A percentile compares a stretch with the other conserved stretches of the same genome.
These are phyloP conservation scores for Hyalella azteca DNA, from an alignment of 2,888 invertebrate genomes.

Conservation along the genomic window DNA sequence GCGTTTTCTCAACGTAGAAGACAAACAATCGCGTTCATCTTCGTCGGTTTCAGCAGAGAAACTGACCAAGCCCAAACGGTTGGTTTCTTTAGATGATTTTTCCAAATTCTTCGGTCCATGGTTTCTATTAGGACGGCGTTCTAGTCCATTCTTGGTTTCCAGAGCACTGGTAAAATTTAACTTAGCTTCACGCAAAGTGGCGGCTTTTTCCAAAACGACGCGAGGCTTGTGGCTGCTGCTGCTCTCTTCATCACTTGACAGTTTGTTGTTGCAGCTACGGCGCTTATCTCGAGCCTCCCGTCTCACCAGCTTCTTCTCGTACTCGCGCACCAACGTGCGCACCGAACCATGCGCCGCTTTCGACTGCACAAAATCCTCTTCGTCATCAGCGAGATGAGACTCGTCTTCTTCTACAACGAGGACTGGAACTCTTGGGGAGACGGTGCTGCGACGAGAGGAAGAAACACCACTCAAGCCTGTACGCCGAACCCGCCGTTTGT, in stretches of 20 bases:
- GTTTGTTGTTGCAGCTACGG: background rate
- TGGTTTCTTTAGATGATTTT: too few species aligned
- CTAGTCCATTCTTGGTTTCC: background rate
- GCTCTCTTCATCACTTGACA: background rate
- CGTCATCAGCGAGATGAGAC: constrained; percentile 35
- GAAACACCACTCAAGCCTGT: background rate
- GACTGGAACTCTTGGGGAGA: background rate
- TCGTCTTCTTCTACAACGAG: constrained; percentile 29
- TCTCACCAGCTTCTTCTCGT: background rate
- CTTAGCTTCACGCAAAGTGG: background rate
- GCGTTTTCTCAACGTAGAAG: too few species aligned
- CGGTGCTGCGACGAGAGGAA: background rate
- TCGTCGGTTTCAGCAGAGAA: too few species aligned
- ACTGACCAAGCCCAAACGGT: too few species aligned
- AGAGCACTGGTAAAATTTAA: background rate
- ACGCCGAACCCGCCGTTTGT: background rate
- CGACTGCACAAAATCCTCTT: constrained; percentile 28
- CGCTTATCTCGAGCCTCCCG: background rate
- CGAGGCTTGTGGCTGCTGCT: background rate
- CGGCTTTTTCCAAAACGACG: background rate
- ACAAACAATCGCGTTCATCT: too few species aligned
- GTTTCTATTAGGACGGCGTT: background rate
- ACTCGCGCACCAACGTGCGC: constrained; percentile 4
- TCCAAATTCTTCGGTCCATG: background rate
- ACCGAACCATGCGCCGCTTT: background rate